Evolutionary conservation across 2,797 vertebrate species (phyloP).

Genomic region (Galago senegalensis): DNA sequence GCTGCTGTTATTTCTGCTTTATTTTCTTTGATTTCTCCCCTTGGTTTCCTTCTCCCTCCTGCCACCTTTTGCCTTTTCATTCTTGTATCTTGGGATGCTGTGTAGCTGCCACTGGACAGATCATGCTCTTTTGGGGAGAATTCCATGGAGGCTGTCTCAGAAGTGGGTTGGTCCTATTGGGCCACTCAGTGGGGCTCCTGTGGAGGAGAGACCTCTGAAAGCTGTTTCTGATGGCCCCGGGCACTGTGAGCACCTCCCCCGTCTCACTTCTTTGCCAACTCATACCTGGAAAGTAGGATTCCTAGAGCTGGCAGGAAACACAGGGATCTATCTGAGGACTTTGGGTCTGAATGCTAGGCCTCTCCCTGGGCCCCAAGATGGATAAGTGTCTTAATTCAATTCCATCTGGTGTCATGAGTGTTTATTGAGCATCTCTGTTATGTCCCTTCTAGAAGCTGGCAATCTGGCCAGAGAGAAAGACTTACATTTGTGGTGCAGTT

Average conservation of each 20-base stretch:
- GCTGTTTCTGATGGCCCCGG: neutral
- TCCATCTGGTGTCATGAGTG: neutral
- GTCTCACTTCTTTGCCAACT: neutral
- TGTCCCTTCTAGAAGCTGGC: conserved; percentile 11
- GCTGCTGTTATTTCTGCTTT: neutral
- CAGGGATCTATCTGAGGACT: neutral
- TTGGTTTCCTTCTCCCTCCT: neutral
- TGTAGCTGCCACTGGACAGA: neutral
- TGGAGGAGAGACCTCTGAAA: conserved; percentile 26
- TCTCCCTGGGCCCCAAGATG: neutral
- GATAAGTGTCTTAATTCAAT: conserved; percentile 35
- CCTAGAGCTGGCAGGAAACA: neutral
- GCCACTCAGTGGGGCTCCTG: neutral
- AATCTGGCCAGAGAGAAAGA: conserved; percentile 47
- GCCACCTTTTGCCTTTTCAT: neutral
- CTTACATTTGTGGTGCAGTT: neutral
- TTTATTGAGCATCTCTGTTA: neutral
- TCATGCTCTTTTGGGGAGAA: neutral
- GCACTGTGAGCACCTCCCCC: neutral
- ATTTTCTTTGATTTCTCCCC: neutral
- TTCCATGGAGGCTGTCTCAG: conserved; percentile 21
- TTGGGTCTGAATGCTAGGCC: neutral
- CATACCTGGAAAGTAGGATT: neutral
- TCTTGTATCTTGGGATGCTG: neutral
- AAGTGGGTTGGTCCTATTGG: neutral